These are phyloP conservation scores for Tokudaia tokunoshimensis DNA, from an alignment of 2,797 vertebrate species.

Conservation along the genomic window DNA sequence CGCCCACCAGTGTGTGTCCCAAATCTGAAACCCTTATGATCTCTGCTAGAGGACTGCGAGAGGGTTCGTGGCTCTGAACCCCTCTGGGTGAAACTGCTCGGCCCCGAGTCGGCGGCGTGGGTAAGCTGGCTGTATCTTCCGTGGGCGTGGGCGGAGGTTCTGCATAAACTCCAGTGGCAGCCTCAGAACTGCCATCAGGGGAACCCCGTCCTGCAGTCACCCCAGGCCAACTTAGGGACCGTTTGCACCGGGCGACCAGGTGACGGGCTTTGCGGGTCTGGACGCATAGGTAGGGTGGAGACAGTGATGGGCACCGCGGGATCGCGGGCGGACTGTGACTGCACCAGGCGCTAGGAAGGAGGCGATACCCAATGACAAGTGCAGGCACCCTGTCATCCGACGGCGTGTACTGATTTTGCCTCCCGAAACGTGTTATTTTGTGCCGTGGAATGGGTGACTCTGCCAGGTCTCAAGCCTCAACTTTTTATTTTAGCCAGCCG, in stretches of 20 bases:
- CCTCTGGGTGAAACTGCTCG: neutral
- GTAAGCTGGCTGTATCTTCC: neutral
- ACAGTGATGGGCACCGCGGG: neutral
- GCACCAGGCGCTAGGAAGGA: neutral
- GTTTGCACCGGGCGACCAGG: neutral
- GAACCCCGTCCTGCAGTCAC: neutral
- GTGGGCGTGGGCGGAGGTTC: neutral
- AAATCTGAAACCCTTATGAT: neutral
- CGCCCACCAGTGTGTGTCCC: neutral
- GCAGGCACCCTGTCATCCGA: neutral
- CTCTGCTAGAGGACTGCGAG: neutral
- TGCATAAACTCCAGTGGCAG: neutral
- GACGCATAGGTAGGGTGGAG: conserved; percentile 14
- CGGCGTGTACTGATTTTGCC: neutral
- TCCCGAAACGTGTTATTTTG: neutral
- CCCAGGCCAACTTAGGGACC: neutral
- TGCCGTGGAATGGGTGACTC: neutral
- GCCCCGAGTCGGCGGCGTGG: neutral
- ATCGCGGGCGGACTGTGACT: neutral
- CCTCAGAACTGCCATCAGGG: neutral
- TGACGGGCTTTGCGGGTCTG: neutral
- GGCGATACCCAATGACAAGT: neutral
- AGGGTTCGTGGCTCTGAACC: neutral
- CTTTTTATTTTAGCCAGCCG: neutral
- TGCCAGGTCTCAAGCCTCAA: neutral